Conservation (phyloP, 2,113 vertebrate species). For the Plecturocebus donacophilus region DNA sequence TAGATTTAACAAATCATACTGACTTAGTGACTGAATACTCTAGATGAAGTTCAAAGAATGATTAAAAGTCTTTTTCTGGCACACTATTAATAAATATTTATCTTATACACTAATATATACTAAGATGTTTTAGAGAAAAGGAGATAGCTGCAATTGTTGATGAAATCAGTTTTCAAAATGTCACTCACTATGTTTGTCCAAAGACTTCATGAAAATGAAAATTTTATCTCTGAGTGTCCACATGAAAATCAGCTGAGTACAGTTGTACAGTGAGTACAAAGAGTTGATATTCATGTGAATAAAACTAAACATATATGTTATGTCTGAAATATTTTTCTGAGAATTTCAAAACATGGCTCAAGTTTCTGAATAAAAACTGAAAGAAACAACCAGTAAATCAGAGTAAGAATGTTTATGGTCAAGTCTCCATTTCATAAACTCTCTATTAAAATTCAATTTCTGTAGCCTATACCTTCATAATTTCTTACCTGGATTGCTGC, state of each 20-base stretch:
- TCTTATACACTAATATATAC: background rate
- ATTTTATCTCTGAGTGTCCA: background rate
- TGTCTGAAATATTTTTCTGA: background rate
- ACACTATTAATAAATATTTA: background rate
- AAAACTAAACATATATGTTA: background rate
- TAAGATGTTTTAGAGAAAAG: background rate
- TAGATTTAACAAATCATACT: background rate
- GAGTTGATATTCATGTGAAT: background rate
- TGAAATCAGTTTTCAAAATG: slow-evolving; percentile 33
- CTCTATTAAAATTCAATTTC: background rate
- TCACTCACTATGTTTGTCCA: background rate
- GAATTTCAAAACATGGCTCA: background rate
- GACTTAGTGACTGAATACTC: background rate
- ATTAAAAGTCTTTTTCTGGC: background rate
- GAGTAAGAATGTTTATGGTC: background rate
- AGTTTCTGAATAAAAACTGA: background rate
- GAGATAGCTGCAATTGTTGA: background rate
- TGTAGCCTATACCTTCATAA: background rate
- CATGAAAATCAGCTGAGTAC: background rate
- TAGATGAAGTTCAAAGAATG: background rate
- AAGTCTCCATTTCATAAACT: background rate
- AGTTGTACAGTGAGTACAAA: fast-evolving
- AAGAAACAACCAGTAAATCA: background rate
- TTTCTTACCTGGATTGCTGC: background rate
- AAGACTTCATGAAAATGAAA: background rate